These are phyloP conservation scores for Dendrolimus houi DNA, from an alignment of 2,888 invertebrate species.

Conservation along the genomic window DNA sequence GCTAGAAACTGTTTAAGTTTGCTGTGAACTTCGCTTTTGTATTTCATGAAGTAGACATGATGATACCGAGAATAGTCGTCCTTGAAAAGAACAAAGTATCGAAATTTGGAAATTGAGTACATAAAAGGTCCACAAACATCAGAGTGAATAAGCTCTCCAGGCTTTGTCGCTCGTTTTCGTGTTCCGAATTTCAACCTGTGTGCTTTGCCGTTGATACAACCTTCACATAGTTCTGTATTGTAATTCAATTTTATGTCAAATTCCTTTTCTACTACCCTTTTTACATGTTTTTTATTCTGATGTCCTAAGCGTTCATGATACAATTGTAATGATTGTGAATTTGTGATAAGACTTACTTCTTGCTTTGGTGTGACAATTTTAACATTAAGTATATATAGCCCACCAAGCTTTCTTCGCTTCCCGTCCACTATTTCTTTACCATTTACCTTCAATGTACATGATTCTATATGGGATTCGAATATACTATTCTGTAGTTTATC, in stretches of 20 bases:
- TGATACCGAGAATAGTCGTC: conserved; percentile 2
- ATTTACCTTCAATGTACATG: neutral
- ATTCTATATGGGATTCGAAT: neutral
- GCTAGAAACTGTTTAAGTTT: neutral
- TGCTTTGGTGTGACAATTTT: neutral
- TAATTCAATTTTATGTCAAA: conserved; percentile 4
- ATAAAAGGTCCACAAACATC: conserved; percentile 6
- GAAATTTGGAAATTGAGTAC: neutral
- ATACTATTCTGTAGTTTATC: neutral
- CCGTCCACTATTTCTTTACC: neutral
- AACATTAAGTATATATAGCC: neutral
- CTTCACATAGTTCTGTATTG: conserved; percentile 6
- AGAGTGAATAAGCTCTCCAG: neutral
- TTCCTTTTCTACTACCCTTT: conserved; percentile 5
- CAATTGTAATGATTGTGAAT: conserved; percentile 3
- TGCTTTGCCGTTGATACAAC: conserved; percentile 9
- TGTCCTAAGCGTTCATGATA: conserved; percentile 9
- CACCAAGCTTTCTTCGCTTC: neutral
- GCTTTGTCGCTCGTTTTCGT: conserved; percentile 8
- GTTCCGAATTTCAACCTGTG: conserved; percentile 8
- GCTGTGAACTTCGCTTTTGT: conserved; percentile 1
- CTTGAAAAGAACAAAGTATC: neutral
- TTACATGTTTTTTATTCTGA: conserved; percentile 10
- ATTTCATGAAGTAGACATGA: conserved; percentile 1
- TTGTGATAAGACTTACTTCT: neutral